Conservation (phyloP, 1,140 invertebrate genomes). For the Drosophila orosa region DNA sequence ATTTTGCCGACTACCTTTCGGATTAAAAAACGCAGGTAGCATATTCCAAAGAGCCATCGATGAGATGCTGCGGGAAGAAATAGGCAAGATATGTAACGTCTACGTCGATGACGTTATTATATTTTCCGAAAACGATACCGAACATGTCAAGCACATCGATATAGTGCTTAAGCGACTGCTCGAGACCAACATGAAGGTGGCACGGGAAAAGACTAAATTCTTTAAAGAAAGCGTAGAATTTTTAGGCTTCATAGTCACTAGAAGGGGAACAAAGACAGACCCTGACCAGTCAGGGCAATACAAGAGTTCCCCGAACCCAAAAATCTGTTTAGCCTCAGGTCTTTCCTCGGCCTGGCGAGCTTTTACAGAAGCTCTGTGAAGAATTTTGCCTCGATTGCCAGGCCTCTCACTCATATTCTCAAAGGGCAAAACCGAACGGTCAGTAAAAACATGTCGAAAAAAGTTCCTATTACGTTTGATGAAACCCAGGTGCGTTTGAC, state of each 20-base stretch:
- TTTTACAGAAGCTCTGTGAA: conserved; percentile 21
- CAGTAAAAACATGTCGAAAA: conserved; percentile 11
- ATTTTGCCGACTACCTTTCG: conserved; percentile 10
- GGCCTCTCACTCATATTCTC: conserved; percentile 3
- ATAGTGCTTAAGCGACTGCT: conserved; percentile 9
- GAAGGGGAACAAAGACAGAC: conserved; percentile 2
- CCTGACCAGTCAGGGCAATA: conserved; percentile 22
- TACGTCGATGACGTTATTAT: conserved; percentile 17
- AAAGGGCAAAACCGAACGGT: conserved; percentile 23
- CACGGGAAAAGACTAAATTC: conserved; percentile 12
- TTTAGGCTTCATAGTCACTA: conserved; percentile 18
- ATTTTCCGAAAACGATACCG: conserved; percentile 13
- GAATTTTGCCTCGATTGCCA: conserved; percentile 17
- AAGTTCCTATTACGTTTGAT: conserved; percentile 6
- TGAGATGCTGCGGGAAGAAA: conserved; percentile 22
- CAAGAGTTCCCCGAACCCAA: conserved; percentile 2
- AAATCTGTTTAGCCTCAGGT: conserved; percentile 11
- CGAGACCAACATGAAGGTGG: conserved; percentile 23
- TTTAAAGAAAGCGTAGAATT: conserved; percentile 21
- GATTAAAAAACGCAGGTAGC: conserved; percentile 9
- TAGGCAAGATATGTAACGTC: conserved; percentile 9
- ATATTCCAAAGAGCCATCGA: conserved; percentile 29
- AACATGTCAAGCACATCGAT: conserved; percentile 16
- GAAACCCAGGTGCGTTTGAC: conserved; percentile 21
- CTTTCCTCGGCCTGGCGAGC: conserved; percentile 17